These are phyloP conservation scores for Aphidius colemani DNA, from an alignment of 2,888 invertebrate genomes.

Conservation along the genomic window DNA sequence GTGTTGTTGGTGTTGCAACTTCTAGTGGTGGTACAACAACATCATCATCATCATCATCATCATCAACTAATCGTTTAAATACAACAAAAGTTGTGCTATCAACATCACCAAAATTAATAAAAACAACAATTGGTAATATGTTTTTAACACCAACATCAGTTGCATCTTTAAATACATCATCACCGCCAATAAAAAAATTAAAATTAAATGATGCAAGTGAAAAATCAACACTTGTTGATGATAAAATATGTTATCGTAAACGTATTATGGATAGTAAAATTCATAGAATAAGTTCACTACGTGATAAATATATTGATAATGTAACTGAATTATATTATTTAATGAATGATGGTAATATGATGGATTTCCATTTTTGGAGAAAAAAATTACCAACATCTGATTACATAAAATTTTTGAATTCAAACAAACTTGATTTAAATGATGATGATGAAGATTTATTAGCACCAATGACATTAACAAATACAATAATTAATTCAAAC, in stretches of 20 bases:
- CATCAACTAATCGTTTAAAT: conserved; percentile 52
- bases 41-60: conserved; percentile 47
- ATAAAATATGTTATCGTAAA: conserved; percentile 60
- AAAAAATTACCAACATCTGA: conserved; percentile 78
- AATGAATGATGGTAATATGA: conserved; percentile 84
- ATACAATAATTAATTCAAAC: conserved; percentile 52
- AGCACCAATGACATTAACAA: conserved; percentile 37
- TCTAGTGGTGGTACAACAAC: conserved; percentile 49
- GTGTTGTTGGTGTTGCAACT: conserved; percentile 50
- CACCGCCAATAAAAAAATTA: conserved; percentile 62
- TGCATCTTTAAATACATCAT: conserved; percentile 42
- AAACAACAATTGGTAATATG: conserved; percentile 57
- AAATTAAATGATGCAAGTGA: conserved; percentile 58
- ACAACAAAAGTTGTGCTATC: conserved; percentile 55
- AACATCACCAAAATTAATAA: conserved; percentile 55
- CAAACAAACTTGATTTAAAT: conserved; percentile 71
- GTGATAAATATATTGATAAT: conserved; percentile 78
- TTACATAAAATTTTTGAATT: conserved; percentile 75
- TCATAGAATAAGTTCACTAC: conserved; percentile 70
- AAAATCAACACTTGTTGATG: conserved; percentile 44
- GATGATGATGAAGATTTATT: conserved; percentile 62
- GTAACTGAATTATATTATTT: conserved; percentile 86
- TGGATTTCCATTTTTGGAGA: conserved; percentile 85
- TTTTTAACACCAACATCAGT: conserved; percentile 49
- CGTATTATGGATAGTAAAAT: conserved; percentile 75